Conservation (phyloP, 2,113 vertebrate species). For the Mionectes macconnelli region DNA sequence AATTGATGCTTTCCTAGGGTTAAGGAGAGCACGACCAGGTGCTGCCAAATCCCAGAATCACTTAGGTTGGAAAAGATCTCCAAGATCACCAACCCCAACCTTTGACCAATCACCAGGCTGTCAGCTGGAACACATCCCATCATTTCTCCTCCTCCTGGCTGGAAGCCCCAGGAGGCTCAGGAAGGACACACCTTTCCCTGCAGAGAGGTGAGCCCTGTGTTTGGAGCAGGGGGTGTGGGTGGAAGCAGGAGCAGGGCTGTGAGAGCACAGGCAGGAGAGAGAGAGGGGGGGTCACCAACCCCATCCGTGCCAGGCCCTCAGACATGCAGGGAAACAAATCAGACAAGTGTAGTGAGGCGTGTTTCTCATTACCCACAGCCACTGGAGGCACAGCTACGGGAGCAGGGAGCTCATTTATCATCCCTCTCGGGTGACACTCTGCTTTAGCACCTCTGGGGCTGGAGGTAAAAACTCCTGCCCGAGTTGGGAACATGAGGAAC, state of each 20-base stretch:
- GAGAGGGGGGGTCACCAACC: not conserved
- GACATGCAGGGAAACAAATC: not conserved
- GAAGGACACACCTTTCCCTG: not conserved
- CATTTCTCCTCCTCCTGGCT: not conserved
- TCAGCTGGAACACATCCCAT: not conserved
- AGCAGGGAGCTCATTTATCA: constrained; percentile 26
- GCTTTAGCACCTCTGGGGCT: constrained; percentile 18
- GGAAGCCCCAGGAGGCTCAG: too few species aligned
- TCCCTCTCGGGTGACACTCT: not conserved
- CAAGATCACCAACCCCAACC: accelerated
- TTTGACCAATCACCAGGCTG: too few species aligned
- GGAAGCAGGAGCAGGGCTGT: too few species aligned
- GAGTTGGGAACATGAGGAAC: not conserved
- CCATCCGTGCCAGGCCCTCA: accelerated
- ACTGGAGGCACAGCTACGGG: not conserved
- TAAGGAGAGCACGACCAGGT: not conserved
- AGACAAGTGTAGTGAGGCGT: not conserved
- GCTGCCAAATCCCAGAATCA: too few species aligned
- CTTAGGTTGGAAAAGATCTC: not conserved
- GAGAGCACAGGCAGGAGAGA: not conserved
- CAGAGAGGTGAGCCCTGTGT: not conserved
- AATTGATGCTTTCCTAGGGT: not conserved
- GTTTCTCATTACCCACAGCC: constrained; percentile 19
- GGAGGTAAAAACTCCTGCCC: not conserved
- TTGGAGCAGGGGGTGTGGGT: too few species aligned